Evolutionary conservation across 2,888 invertebrate genomes (phyloP).

Genomic region (Rhyacophila evoluta): DNA sequence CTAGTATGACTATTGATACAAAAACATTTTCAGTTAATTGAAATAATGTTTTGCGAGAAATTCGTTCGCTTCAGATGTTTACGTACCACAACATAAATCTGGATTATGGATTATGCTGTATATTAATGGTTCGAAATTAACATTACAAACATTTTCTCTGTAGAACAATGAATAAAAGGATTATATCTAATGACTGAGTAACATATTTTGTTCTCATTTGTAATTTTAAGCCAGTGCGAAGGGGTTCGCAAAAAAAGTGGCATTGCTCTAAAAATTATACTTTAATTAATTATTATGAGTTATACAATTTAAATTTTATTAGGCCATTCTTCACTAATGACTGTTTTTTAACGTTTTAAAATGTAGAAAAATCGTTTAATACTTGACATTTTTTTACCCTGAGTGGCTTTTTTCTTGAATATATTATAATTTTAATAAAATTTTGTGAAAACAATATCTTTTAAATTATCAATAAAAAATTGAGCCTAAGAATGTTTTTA

Average conservation of each 20-base stretch:
- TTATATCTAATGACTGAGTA: conserved; percentile 39
- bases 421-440: too few relatives aligned
- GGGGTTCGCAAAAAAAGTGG: not conserved
- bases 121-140: conserved; percentile 49
- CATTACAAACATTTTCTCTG: conserved; percentile 47
- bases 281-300: conserved; percentile 3
- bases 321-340: not conserved
- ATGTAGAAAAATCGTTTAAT: too few relatives aligned
- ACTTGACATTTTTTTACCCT: too few relatives aligned
- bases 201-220: conserved; percentile 30
- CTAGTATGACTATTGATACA: not conserved
- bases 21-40: conserved; percentile 30
- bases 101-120: conserved; percentile 36
- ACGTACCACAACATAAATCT: conserved; percentile 38
- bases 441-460: too few relatives aligned
- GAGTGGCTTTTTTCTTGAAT: too few relatives aligned
- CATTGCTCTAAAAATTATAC: not conserved
- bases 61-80: conserved; percentile 23
- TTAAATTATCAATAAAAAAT: too few relatives aligned
- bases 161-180: conserved; percentile 38
- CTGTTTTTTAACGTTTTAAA: not conserved
- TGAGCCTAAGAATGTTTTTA: too few relatives aligned
- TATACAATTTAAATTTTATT: not conserved
- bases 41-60: not conserved
- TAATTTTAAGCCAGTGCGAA: not conserved